Conservation (phyloP, 2,888 invertebrate genomes). For the Agrilus cyanescens region DNA sequence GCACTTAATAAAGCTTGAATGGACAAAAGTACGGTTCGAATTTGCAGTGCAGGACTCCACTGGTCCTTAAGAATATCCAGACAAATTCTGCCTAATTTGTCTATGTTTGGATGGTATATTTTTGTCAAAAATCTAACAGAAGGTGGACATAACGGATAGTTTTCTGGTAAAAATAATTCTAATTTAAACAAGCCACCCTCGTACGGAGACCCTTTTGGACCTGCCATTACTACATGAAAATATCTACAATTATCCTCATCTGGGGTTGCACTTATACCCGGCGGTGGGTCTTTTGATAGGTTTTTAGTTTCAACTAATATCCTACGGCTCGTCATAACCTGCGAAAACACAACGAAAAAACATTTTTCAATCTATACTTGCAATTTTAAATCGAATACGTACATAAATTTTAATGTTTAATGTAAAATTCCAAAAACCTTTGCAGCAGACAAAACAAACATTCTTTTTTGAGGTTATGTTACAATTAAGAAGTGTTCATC, state of each 20-base stretch:
- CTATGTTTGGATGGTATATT: slow-evolving; percentile 99
- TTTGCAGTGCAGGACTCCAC: slow-evolving; percentile 99
- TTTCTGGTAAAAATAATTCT: slow-evolving; percentile 97
- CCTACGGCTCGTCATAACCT: slow-evolving; percentile 55
- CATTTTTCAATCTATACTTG: too few relatives aligned
- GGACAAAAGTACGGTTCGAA: slow-evolving; percentile 94
- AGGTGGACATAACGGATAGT: slow-evolving; percentile 99
- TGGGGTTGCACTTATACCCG: slow-evolving; percentile 93
- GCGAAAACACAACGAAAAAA: too few relatives aligned
- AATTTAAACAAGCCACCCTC: slow-evolving; percentile 97
- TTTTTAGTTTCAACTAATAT: slow-evolving; percentile 96
- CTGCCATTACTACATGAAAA: slow-evolving; percentile 94
- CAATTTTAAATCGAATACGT: too few relatives aligned
- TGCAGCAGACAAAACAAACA: too few relatives aligned
- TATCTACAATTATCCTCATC: slow-evolving; percentile 94
- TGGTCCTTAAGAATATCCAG: slow-evolving; percentile 96
- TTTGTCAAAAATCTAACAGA: slow-evolving; percentile 99
- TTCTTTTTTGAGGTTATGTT: too few relatives aligned
- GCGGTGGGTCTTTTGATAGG: slow-evolving; percentile 94
- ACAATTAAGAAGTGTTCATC: too few relatives aligned
- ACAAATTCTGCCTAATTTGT: slow-evolving; percentile 97
- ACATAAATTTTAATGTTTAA: too few relatives aligned
- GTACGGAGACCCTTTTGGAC: slow-evolving; percentile 91
- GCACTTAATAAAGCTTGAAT: slow-evolving; percentile 97
- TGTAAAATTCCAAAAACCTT: too few relatives aligned